A percentile compares a stretch with the other conserved stretches of the same genome.
phyloP scores from a whole-genome alignment of 1,140 invertebrate species.

The Goniozus legneri region DNA sequence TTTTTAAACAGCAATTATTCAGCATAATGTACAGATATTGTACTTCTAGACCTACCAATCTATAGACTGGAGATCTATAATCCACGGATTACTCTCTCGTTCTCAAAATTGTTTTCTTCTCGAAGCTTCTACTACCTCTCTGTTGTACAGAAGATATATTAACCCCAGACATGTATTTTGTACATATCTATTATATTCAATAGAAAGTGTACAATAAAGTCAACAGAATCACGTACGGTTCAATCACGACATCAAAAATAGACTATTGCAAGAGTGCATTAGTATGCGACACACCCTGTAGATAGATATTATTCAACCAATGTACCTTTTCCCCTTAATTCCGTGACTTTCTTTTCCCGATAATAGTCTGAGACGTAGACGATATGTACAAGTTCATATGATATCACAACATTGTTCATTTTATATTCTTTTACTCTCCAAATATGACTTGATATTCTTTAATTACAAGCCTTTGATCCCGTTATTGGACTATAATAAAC shows the following conservation, averaged over 20 bases:
- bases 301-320: slow-evolving; percentile 38
- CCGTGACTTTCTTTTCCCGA: slow-evolving; percentile 24
- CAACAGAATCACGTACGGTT: slow-evolving; percentile 44
- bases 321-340: slow-evolving; percentile 23
- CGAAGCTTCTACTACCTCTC: slow-evolving; percentile 18
- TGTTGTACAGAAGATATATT: slow-evolving; percentile 42
- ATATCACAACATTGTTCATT: slow-evolving; percentile 34
- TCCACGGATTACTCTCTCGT: slow-evolving; percentile 23
- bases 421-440: slow-evolving; percentile 17
- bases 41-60: slow-evolving; percentile 34
- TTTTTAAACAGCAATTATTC: slow-evolving; percentile 27
- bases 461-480: slow-evolving; percentile 29
- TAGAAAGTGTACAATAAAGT: slow-evolving; percentile 42
- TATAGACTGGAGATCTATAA: slow-evolving; percentile 20
- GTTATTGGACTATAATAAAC: slow-evolving; percentile 33
- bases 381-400: slow-evolving; percentile 37
- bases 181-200: slow-evolving; percentile 46
- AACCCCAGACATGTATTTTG: slow-evolving; percentile 46
- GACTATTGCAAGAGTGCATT: slow-evolving; percentile 49
- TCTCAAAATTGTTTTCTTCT: slow-evolving; percentile 6
- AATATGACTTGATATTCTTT: slow-evolving; percentile 29
- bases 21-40: slow-evolving; percentile 38
- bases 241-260: slow-evolving; percentile 53
- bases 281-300: slow-evolving; percentile 37
- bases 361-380: slow-evolving; percentile 34